Base-by-base conservation (phyloP, 2,113 vertebrate species). In the Cyanoliseus patagonus region DNA sequence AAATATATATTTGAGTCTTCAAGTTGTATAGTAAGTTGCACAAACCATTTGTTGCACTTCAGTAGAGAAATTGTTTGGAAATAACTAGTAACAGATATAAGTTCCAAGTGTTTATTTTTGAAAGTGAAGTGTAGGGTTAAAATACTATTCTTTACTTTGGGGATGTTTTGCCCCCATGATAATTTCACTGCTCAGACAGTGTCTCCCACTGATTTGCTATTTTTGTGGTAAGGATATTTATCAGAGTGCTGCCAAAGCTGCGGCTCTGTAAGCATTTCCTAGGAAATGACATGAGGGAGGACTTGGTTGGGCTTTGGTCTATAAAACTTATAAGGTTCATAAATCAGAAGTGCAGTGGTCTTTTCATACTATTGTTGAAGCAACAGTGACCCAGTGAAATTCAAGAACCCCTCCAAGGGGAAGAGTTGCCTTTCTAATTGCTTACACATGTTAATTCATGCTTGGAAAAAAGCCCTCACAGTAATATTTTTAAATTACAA, bases 121-220 rank as follows among this genome's bases (percentile, higher is more conserved):
- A n/a, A 59, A 23, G 33, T 91, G 39, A 86, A 94, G 41, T 41
- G 35, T 69, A 61, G 83, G 46, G 87, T 91, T 94, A 94, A 88
- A 94, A 84, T 94, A 31, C 44, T 57, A n/a, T 84, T 96, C 63
- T 96, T 97, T 97, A 77, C 37, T 66, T 62, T 92, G 72, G 49
- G 33, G 47, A 49, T 57, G 31, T 97, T 97, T 97, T 85, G 22
- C 7, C 74, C 79, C 67, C 86, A 37, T 84, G 94, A 95, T 93
- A 94, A 92, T 95, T 95, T 94, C 78, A 52, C 35, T 86, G 83
- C 72, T 88, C 67, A 97, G 88, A 94, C 66, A 95, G 33, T 84
- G 51, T 78, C 30, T 95, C 66, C 94, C 84, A 63, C 91, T 96
- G 95, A 88, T 66, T 98, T 96, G 89, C 87, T 96, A 87, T 92